Conservation (phyloP, 2,113 vertebrate species). For the Crypturellus undulatus region DNA sequence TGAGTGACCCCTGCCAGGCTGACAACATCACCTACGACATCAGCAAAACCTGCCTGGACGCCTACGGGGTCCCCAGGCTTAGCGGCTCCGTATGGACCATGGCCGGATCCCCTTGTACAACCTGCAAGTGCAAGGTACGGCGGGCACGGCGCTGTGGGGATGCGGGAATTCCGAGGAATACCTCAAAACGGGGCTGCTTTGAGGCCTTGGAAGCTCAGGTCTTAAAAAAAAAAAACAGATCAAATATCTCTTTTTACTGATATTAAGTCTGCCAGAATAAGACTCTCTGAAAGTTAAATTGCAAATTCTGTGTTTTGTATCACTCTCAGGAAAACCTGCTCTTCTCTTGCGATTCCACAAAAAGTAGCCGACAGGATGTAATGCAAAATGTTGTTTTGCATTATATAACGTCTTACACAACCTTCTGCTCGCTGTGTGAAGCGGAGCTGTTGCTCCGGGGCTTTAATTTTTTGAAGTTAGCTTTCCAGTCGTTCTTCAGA, state of each 20-base stretch:
- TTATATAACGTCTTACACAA: background rate
- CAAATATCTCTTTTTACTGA: background rate
- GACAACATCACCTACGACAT: constrained; percentile 89
- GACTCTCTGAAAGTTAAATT: background rate
- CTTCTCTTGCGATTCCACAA: background rate
- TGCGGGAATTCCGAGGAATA: no score
- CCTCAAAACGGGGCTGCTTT: background rate
- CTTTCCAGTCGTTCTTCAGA: background rate
- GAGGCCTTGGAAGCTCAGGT: background rate
- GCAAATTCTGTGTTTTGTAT: background rate
- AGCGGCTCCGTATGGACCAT: constrained; percentile 90
- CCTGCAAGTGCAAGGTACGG: constrained; percentile 94
- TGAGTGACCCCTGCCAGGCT: constrained; percentile 90
- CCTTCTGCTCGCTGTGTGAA: constrained; percentile 4
- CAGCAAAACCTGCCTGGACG: constrained; percentile 89
- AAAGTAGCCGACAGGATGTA: background rate
- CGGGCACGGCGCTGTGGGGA: background rate
- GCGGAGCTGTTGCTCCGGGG: background rate
- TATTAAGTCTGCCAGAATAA: background rate
- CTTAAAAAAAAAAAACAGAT: background rate
- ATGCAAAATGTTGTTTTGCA: background rate
- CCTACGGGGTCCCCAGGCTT: constrained; percentile 83
- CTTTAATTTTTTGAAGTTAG: background rate
- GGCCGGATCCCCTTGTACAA: constrained; percentile 89
- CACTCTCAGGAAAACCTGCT: background rate